Evolutionary conservation across 2,113 vertebrate genomes (phyloP), one percentile per base, ranked within the genome.

Genomic region (Apodemus sylvaticus): DNA sequence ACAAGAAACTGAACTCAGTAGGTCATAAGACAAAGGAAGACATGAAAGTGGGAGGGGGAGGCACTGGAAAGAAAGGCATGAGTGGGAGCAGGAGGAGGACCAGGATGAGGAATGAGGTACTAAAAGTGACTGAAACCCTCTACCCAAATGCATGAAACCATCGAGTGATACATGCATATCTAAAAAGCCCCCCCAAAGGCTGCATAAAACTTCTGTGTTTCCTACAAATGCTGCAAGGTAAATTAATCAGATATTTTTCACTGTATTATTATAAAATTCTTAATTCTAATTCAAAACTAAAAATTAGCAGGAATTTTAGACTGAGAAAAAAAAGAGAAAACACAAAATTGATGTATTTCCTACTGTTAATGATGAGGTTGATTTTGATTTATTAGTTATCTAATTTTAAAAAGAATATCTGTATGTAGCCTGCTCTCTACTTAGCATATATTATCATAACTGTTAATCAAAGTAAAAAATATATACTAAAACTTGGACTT

Each of bases 381-480:
- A 77, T 58, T 94, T 93, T 92, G 82, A 83, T 90, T 89, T 91
- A 86, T 78, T 74, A 62, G 13, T 76, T 92, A 55, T n/a, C 31
- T 94, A 93, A 94, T 83, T 93, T 90, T 95, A 66, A 94, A 76
- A 94, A 92, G 39, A 88, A 42, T 94, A 91, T 90, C 81, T 81
- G 26, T 78, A 76, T 78, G 60, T 73, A 66, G 3, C 60, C 62
- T 90, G 58, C 60, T 93, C 12, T 76, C 7, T 90, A 31, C 42
- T 82, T 10, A 70, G 83, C 2, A 74, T 73, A 86, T 92, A 92
- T 94, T 90, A 92, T 94, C 92, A 95, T 90, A 90, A 73, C 73
- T 92, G 60, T 85, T 85, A 96, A 95, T 93, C 78, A 96, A 96
- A 16, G 29, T 94, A 76, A 96, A 97, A 97, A 86, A 90, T 90